Evolutionary conservation across 2,888 invertebrate genomes (phyloP).

Genomic region (Meiosimyza decipiens): DNA sequence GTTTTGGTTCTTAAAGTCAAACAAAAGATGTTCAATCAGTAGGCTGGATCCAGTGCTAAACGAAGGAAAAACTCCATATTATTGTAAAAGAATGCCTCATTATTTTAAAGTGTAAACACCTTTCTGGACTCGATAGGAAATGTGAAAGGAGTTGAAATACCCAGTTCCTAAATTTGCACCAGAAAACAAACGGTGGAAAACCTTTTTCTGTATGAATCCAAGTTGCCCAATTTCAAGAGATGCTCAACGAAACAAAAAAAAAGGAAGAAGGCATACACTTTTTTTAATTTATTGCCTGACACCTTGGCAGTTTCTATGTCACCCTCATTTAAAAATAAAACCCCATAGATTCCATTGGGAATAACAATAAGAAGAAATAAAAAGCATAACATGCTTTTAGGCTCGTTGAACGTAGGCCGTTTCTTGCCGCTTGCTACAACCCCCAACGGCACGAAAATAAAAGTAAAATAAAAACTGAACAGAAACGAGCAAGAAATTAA

Average conservation of each 20-base stretch:
- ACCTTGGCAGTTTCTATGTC: conserved; percentile 53
- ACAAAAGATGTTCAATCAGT: too few relatives aligned
- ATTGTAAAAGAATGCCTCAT: too few relatives aligned
- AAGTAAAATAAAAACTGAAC: conserved; percentile 3
- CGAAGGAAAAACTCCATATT: too few relatives aligned
- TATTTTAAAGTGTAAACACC: too few relatives aligned
- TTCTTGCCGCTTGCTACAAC: background rate
- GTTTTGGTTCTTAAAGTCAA: too few relatives aligned
- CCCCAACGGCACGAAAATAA: background rate
- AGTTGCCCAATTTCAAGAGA: conserved; percentile 5
- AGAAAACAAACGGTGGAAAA: conserved; percentile 43
- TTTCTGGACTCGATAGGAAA: too few relatives aligned
- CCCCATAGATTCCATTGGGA: conserved; percentile 55
- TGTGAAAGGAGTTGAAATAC: too few relatives aligned
- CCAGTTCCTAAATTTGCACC: too few relatives aligned
- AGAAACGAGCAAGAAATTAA: background rate
- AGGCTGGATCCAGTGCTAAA: too few relatives aligned
- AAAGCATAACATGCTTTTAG: conserved; percentile 34
- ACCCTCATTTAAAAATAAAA: conserved; percentile 23
- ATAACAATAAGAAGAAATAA: conserved; percentile 36
- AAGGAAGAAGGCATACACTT: conserved; percentile 63
- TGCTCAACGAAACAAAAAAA: conserved; percentile 49
- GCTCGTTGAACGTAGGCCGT: background rate
- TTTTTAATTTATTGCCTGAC: conserved; percentile 61
- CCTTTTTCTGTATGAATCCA: background rate